Percentiles rank a stretch among this genome's conserved stretches.
phyloP scores from a whole-genome alignment of 2,113 vertebrate species.

The Leptocoma aspasia region DNA sequence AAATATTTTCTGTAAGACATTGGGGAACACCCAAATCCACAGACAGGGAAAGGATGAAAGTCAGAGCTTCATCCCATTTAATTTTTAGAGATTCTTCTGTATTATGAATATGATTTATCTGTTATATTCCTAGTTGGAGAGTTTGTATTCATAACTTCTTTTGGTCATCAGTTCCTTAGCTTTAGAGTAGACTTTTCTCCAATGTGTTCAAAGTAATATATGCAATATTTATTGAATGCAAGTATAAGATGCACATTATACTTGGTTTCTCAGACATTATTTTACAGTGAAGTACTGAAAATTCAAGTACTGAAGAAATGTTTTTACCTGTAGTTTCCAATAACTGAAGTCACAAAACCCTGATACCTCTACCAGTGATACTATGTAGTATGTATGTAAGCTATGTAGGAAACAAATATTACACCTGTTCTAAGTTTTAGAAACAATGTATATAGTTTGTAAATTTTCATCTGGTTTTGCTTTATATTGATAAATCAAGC shows the following conservation, averaged over 20 bases:
- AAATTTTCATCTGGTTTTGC: background rate
- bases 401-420: background rate
- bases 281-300: background rate
- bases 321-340: background rate
- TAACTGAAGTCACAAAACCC: background rate
- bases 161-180: background rate
- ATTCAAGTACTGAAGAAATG: background rate
- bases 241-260: background rate
- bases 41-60: background rate
- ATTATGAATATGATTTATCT: background rate
- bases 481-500: background rate
- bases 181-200: background rate
- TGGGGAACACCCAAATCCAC: background rate
- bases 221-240: background rate
- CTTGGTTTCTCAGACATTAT: background rate
- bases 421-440: background rate
- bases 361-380: background rate
- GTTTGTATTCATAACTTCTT: background rate
- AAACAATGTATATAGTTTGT: background rate
- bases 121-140: background rate
- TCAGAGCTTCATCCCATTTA: background rate
- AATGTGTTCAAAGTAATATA: background rate
- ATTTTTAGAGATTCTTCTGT: background rate
- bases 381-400: background rate
- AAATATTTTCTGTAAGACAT: background rate